Conservation (phyloP, 2,888 invertebrate species). For the Nymphalis c-album region DNA sequence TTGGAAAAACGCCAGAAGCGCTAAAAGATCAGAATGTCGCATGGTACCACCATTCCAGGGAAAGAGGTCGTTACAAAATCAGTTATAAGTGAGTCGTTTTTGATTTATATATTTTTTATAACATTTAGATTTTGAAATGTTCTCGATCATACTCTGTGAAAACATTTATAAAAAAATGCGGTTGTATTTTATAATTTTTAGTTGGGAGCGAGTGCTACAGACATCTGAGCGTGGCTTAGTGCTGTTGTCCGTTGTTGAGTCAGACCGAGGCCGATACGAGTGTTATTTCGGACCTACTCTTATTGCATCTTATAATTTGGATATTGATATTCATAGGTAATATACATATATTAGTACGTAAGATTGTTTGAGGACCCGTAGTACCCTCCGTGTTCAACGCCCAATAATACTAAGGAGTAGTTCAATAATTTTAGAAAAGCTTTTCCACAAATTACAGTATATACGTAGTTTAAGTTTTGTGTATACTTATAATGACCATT, state of each 20-base stretch:
- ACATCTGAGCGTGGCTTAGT: slow-evolving; percentile 83
- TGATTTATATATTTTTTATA: slow-evolving; percentile 13
- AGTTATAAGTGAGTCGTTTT: slow-evolving; percentile 75
- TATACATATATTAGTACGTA: not conserved
- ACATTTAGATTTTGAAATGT: not conserved
- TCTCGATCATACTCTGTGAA: slow-evolving; percentile 11
- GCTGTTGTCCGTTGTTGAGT: slow-evolving; percentile 80
- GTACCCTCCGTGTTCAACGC: no score
- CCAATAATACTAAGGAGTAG: no score
- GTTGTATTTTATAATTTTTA: slow-evolving; percentile 17
- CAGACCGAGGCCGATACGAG: slow-evolving; percentile 82
- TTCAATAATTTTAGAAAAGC: no score
- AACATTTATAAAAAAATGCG: not conserved
- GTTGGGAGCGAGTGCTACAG: slow-evolving; percentile 82
- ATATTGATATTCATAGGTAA: slow-evolving; percentile 80
- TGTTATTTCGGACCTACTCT: slow-evolving; percentile 81
- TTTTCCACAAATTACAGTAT: no score
- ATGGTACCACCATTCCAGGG: slow-evolving; percentile 80
- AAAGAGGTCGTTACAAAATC: slow-evolving; percentile 79
- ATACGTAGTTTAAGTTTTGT: no score
- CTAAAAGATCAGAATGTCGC: slow-evolving; percentile 71
- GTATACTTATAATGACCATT: no score
- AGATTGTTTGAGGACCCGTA: not conserved
- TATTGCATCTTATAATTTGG: slow-evolving; percentile 81
- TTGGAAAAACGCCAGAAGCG: slow-evolving; percentile 76